Conservation (phyloP, 2,797 vertebrate species). For the Sorex maritimensis region DNA sequence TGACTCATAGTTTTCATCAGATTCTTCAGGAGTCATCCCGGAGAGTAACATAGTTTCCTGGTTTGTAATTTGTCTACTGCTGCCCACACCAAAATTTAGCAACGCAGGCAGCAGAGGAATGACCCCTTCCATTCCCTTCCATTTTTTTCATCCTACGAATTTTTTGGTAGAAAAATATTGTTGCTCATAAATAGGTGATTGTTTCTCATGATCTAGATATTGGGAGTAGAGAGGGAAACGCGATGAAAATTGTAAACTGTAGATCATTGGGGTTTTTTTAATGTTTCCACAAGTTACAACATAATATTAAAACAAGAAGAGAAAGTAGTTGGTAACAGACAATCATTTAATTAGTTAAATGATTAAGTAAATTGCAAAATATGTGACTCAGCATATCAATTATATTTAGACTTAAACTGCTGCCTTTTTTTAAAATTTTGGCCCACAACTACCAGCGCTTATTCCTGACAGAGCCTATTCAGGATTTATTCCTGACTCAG, state of each 20-base stretch:
- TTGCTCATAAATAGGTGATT: not conserved
- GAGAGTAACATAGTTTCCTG: not conserved
- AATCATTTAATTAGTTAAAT: slow-evolving; percentile 41
- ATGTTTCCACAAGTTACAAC: slow-evolving; percentile 23
- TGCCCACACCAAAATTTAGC: not conserved
- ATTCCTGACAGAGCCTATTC: too few relatives aligned
- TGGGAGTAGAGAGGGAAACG: slow-evolving; percentile 17
- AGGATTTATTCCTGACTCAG: too few relatives aligned
- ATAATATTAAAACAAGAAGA: slow-evolving; percentile 58
- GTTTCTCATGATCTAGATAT: slow-evolving; percentile 35
- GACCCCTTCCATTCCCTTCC: not conserved
- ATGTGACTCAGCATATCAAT: slow-evolving; percentile 50
- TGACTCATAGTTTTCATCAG: not conserved
- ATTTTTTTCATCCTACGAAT: slow-evolving; percentile 1
- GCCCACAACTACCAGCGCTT: too few relatives aligned
- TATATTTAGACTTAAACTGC: slow-evolving; percentile 44
- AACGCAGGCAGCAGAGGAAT: not conserved
- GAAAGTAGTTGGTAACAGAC: slow-evolving; percentile 25
- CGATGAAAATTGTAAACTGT: slow-evolving; percentile 31
- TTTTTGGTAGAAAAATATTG: not conserved
- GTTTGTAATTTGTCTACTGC: not conserved
- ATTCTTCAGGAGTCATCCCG: not conserved
- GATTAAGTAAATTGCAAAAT: slow-evolving; percentile 72
- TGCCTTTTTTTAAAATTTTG: too few relatives aligned
- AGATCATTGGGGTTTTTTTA: not conserved